These are phyloP conservation scores for Manis javanica DNA, from an alignment of 2,797 vertebrate genomes.

Conservation along the genomic window DNA sequence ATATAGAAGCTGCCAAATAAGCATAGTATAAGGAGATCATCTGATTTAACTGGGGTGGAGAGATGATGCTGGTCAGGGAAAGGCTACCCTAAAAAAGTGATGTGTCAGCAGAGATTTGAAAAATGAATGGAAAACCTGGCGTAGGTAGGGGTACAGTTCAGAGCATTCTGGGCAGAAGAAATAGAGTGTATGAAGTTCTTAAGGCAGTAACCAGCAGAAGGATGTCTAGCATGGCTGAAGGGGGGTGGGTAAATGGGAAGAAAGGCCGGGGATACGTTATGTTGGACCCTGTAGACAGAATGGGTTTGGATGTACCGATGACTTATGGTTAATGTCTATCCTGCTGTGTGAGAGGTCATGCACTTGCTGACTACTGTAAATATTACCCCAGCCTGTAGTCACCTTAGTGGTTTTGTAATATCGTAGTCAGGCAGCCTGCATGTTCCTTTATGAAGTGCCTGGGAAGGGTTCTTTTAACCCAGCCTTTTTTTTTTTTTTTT, in stretches of 20 bases:
- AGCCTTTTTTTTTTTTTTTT: conserved; percentile 28
- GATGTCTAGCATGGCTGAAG: neutral
- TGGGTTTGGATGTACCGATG: neutral
- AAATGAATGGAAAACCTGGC: neutral
- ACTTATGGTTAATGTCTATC: neutral
- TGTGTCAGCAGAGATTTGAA: neutral
- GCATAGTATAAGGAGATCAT: neutral
- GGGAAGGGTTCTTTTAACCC: neutral
- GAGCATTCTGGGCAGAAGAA: neutral
- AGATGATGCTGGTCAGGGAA: neutral
- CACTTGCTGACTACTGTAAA: neutral
- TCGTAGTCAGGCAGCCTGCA: neutral
- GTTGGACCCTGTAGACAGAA: neutral
- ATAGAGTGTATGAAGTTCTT: neutral
- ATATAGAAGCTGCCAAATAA: neutral
- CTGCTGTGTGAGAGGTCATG: neutral
- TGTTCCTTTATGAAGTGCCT: neutral
- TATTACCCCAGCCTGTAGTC: neutral
- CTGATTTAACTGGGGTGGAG: neutral
- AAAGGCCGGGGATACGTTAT: neutral
- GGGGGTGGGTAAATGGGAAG: neutral
- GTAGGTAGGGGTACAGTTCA: neutral
- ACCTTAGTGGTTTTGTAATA: neutral
- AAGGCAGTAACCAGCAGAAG: neutral
- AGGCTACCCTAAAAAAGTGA: neutral